Percentiles rank a stretch among this genome's conserved stretches.
These are phyloP conservation scores for Microchirus variegatus DNA, from an alignment of 2,797 vertebrate species.

Conservation along the genomic window DNA sequence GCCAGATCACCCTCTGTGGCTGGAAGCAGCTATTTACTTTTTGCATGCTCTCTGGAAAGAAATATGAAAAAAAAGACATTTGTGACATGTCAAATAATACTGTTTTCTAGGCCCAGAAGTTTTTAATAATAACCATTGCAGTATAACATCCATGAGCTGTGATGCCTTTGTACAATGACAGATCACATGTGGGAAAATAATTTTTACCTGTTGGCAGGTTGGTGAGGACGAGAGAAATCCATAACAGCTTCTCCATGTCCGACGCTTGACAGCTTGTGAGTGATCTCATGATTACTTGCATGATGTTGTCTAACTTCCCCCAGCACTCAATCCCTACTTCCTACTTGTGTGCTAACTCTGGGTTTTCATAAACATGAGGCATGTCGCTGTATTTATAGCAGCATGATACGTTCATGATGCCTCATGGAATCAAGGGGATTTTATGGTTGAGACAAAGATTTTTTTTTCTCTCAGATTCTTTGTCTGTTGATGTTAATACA, in stretches of 20 bases:
- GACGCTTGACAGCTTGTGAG: slow-evolving; percentile 24
- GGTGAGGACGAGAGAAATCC: slow-evolving; percentile 47
- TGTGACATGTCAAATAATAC: too few relatives aligned
- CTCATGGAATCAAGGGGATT: too few relatives aligned
- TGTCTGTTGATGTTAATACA: too few relatives aligned
- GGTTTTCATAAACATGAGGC: neutral
- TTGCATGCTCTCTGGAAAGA: slow-evolving; percentile 36
- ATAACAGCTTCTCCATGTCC: slow-evolving; percentile 59
- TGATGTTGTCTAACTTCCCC: slow-evolving; percentile 58
- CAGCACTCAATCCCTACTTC: slow-evolving; percentile 35
- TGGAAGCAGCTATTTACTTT: slow-evolving; percentile 30
- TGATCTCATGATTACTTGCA: slow-evolving; percentile 49
- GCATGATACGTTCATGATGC: neutral
- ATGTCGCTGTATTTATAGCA: neutral
- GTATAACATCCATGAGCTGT: neutral
- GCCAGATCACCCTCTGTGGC: slow-evolving; percentile 5
- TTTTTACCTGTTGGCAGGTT: slow-evolving; percentile 54
- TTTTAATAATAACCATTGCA: neutral
- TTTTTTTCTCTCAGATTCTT: too few relatives aligned
- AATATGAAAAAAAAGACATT: neutral
- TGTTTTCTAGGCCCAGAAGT: neutral
- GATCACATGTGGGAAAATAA: neutral
- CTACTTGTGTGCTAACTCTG: slow-evolving; percentile 2
- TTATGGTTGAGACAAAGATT: too few relatives aligned
- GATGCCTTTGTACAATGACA: neutral